These are phyloP conservation scores for Hirundichthys speculiger DNA, from an alignment of 2,113 vertebrate genomes.

Conservation along the genomic window DNA sequence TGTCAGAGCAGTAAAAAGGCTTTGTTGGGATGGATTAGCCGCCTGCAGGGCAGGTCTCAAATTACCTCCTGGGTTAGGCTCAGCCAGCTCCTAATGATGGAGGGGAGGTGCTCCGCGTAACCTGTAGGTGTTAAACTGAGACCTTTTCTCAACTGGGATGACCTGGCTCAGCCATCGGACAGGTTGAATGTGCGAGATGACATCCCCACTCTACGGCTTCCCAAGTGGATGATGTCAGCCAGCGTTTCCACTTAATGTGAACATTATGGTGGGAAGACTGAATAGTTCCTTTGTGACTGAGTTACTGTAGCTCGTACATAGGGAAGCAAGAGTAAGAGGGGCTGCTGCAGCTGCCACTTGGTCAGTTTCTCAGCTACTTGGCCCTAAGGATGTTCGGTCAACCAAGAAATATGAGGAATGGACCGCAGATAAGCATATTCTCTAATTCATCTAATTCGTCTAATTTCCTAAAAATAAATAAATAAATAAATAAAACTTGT, in stretches of 20 bases:
- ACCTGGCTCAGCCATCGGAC: slow-evolving; percentile 28
- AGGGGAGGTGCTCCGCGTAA: slow-evolving; percentile 50
- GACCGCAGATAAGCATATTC: too few relatives aligned
- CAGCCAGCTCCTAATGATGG: slow-evolving; percentile 43
- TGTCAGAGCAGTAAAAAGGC: slow-evolving; percentile 52
- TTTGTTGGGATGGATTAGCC: slow-evolving; percentile 67
- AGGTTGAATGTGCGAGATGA: slow-evolving; percentile 42
- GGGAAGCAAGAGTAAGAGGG: neutral
- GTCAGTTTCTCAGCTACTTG: slow-evolving; percentile 29
- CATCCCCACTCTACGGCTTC: slow-evolving; percentile 28
- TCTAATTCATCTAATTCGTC: too few relatives aligned
- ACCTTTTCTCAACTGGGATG: slow-evolving; percentile 33
- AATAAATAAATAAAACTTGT: too few relatives aligned
- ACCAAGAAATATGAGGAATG: too few relatives aligned
- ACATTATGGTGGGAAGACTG: neutral
- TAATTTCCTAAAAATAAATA: too few relatives aligned
- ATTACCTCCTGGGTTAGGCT: slow-evolving; percentile 48
- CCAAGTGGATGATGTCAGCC: slow-evolving; percentile 1
- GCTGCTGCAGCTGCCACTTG: neutral
- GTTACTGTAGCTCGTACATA: too few relatives aligned
- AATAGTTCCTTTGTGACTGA: neutral
- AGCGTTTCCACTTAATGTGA: neutral
- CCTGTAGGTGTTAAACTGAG: slow-evolving; percentile 65
- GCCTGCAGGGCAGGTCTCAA: slow-evolving; percentile 30
- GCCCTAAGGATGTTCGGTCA: neutral